phyloP scores from a whole-genome alignment of 2,797 vertebrate genomes.

The Rousettus madagascariensis region DNA sequence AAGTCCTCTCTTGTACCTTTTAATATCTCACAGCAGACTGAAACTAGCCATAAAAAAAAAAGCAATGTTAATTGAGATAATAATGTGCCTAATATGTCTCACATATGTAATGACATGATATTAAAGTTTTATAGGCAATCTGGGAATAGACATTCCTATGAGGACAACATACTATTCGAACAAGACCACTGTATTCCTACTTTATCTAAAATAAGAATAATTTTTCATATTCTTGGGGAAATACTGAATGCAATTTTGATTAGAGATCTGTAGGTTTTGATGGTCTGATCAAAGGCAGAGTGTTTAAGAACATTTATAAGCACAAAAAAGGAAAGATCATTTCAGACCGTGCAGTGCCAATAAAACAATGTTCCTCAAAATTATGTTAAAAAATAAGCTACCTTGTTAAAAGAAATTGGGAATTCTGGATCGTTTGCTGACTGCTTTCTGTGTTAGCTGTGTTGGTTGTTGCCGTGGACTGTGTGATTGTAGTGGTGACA shows the following conservation, averaged over 20 bases:
- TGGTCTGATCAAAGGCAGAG: background rate
- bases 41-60: slow-evolving; percentile 2
- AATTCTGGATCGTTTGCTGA: slow-evolving; percentile 92
- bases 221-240: background rate
- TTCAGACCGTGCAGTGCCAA: background rate
- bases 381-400: slow-evolving; percentile 74
- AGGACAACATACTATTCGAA: background rate
- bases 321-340: background rate
- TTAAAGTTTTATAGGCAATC: background rate
- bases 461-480: slow-evolving; percentile 90
- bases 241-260: background rate
- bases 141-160: background rate
- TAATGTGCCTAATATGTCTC: background rate
- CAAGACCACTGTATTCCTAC: background rate
- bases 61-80: background rate
- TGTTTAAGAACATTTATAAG: background rate
- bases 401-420: slow-evolving; percentile 98
- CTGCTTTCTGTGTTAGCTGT: slow-evolving; percentile 90
- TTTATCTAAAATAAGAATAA: slow-evolving; percentile 8
- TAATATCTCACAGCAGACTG: background rate
- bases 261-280: background rate
- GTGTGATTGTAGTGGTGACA: slow-evolving; percentile 90
- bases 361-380: background rate
- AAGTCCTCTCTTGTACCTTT: background rate
- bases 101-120: background rate